Percentiles rank a stretch among this genome's conserved stretches.
These are phyloP conservation scores for Enteromius fasciolatus DNA, from an alignment of 2,797 vertebrate genomes.

Conservation along the genomic window DNA sequence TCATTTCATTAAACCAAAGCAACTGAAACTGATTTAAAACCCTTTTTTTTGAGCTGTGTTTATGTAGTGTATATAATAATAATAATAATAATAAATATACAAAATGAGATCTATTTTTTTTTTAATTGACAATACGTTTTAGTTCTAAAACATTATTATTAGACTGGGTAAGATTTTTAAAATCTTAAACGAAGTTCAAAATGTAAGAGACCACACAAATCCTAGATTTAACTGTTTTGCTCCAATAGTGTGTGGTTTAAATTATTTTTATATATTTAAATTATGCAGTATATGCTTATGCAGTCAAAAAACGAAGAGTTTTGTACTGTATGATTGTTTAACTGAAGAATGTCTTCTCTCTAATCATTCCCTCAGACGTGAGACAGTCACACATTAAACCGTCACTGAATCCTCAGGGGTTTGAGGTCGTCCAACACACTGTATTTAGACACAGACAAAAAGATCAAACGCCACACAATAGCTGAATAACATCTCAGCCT, in stretches of 20 bases:
- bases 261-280: neutral
- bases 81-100: too few species aligned
- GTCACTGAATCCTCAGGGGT: conserved; percentile 22
- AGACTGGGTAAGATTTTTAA: too few species aligned
- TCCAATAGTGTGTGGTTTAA: neutral
- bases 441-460: neutral
- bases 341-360: neutral
- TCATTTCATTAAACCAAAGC: too few species aligned
- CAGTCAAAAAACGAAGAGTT: neutral
- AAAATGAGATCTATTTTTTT: too few species aligned
- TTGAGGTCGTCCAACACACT: neutral
- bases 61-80: too few species aligned
- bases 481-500: conserved; percentile 1
- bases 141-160: too few species aligned
- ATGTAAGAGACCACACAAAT: too few species aligned
- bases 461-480: conserved; percentile 10
- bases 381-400: conserved; percentile 25
- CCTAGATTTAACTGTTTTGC: too few species aligned
- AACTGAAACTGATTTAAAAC: too few species aligned
- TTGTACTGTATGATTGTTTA: neutral
- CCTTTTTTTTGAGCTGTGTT: too few species aligned
- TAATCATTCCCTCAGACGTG: conserved; percentile 8
- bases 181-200: too few species aligned
- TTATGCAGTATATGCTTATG: neutral
- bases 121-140: too few species aligned